phyloP scores from a whole-genome alignment of 2,113 vertebrate genomes.

The Sarotherodon lohbergeri region DNA sequence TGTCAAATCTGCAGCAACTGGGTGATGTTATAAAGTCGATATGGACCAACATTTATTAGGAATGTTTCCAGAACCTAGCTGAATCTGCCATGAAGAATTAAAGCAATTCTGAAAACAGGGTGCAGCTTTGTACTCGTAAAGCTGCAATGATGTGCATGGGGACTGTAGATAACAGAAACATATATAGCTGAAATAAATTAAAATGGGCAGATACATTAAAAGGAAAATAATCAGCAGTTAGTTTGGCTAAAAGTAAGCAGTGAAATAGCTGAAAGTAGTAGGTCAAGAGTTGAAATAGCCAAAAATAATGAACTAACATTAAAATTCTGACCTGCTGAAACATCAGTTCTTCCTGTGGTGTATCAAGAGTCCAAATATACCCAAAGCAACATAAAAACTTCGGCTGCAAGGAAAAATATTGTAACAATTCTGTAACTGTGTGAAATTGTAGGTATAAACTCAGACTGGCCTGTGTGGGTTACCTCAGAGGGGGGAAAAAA shows the following conservation, averaged over 20 bases:
- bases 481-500: neutral
- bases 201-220: neutral
- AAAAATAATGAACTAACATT: neutral
- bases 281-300: neutral
- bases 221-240: neutral
- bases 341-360: neutral
- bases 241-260: neutral
- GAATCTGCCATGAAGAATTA: neutral
- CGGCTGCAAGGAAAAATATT: neutral
- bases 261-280: neutral
- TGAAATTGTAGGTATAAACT: neutral
- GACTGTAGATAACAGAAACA: neutral
- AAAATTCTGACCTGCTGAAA: neutral
- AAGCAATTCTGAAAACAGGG: neutral
- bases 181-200: neutral
- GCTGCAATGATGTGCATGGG: neutral
- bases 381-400: neutral
- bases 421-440: neutral
- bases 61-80: neutral
- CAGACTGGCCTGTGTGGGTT: neutral
- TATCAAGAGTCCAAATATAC: neutral
- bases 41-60: neutral
- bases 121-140: neutral
- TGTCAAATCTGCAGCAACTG: neutral
- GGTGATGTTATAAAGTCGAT: neutral